These are phyloP conservation scores for Campoplex nolae DNA, from an alignment of 2,888 invertebrate species.

Conservation along the genomic window DNA sequence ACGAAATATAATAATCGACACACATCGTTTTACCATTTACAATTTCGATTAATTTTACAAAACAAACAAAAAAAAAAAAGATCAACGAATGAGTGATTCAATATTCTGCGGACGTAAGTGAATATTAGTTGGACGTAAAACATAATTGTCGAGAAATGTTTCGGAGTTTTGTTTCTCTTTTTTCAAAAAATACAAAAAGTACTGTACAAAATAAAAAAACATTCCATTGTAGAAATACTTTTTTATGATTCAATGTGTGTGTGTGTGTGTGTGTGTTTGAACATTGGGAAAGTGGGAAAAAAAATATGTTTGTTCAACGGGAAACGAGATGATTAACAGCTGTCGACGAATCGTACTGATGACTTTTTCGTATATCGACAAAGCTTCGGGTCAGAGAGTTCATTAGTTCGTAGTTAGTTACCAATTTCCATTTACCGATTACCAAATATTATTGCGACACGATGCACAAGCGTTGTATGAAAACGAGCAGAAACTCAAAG, in stretches of 20 bases:
- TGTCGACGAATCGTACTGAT: slow-evolving; percentile 42
- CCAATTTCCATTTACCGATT: slow-evolving; percentile 61
- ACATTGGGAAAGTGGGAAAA: not conserved
- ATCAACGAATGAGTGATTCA: not conserved
- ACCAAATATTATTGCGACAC: slow-evolving; percentile 56
- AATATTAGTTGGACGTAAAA: not conserved
- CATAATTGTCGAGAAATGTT: not conserved
- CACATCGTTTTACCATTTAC: not conserved
- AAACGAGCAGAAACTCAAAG: not conserved
- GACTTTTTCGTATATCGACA: slow-evolving; percentile 11
- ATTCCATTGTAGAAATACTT: not conserved
- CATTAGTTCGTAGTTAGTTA: slow-evolving; percentile 39
- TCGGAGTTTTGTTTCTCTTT: not conserved
- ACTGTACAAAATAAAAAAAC: not conserved
- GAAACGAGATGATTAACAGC: slow-evolving; percentile 23
- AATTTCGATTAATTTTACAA: not conserved
- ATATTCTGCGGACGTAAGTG: not conserved
- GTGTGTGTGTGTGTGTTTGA: not conserved
- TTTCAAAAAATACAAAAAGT: not conserved
- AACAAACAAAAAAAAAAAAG: not conserved
- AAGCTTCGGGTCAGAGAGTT: slow-evolving; percentile 12
- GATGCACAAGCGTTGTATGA: slow-evolving; percentile 48
- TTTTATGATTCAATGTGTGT: not conserved
- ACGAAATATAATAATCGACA: not conserved
- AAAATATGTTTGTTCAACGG: not conserved